Base-by-base conservation (phyloP, 1,140 invertebrate species). In the Aphis gossypii region DNA sequence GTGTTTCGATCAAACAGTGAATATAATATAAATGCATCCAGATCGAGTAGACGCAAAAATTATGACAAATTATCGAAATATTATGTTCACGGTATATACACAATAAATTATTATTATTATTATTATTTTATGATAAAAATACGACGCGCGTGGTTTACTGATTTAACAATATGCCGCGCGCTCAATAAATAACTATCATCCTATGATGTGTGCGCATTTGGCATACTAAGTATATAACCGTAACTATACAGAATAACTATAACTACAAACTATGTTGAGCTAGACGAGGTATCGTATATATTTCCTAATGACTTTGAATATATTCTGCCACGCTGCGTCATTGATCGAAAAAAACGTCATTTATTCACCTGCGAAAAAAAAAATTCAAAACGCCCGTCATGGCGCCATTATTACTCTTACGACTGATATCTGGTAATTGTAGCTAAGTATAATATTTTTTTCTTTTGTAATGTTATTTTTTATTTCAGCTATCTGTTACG, bases 191-290 rank as follows among this genome's bases (percentile, higher is more conserved):
- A 46, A 48, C 9, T 87, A 84, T 41, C 9, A 30, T 46, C 20
- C 46, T 88, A 48, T 51, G 2, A 46, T 48, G 11, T n/a, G 4
- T 46, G 44, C 18, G 25, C 11, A 23, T 87, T 46, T 6, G 30
- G 84, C 44, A 44, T 48, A 20, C 83, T 76, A 44, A 84, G 41
- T 87, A 87, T 38, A 21, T n/a, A n/a, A n/a, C 25, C 14, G 46
- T 88, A 88, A n/a, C 21, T 48, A 48, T 30, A 46, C 38, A 76
- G n/a, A 44, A 41, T 48, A 46, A 87, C 46, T 86, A 41, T 14
- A 86, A 86, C 84, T 93, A 93, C 23, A 44, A n/a, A 83, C 76
- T 93, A 86, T 23, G 38, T 93, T 93, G 92, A 93, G 92, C 92
- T 93, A 41, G 82, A 86, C 92, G 82, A 93, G 82, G 82, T 93